Evolutionary conservation across 2,797 vertebrate genomes (phyloP).

Genomic region (Darevskia mixta): DNA sequence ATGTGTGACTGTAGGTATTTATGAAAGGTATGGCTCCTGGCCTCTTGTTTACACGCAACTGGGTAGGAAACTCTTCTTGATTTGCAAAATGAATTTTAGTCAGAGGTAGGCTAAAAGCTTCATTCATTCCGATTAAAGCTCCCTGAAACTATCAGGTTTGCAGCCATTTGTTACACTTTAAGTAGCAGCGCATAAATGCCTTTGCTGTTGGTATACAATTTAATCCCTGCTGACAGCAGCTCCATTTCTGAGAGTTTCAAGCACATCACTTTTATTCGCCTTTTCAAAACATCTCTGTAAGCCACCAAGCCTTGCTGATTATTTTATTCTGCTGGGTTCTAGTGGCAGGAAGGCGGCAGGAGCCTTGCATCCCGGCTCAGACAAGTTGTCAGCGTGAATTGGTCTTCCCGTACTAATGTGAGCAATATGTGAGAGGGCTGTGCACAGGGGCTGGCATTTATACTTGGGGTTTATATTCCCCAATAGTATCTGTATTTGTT

Average conservation of each 20-base stretch:
- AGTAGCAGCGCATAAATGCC: slow-evolving; percentile 70
- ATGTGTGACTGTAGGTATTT: not conserved
- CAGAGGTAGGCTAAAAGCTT: slow-evolving; percentile 72
- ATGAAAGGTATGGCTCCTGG: slow-evolving; percentile 16
- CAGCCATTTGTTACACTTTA: slow-evolving; percentile 72
- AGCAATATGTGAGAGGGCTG: not conserved
- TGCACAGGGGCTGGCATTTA: not conserved
- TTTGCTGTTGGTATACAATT: slow-evolving; percentile 64
- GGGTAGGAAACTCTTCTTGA: slow-evolving; percentile 56
- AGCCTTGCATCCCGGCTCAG: not conserved
- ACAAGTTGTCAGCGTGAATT: not conserved
- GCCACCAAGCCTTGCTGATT: slow-evolving; percentile 16
- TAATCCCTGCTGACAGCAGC: slow-evolving; percentile 72
- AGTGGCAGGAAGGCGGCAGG: slow-evolving; percentile 3
- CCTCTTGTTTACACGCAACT: slow-evolving; percentile 26
- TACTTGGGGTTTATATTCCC: not conserved
- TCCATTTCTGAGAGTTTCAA: slow-evolving; percentile 67
- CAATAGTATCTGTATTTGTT: not conserved
- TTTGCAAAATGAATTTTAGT: slow-evolving; percentile 72
- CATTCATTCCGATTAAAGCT: slow-evolving; percentile 71
- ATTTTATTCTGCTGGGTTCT: slow-evolving; percentile 10
- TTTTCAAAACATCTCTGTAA: slow-evolving; percentile 14
- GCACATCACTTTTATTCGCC: slow-evolving; percentile 53
- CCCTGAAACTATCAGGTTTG: slow-evolving; percentile 68
- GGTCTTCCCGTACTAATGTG: not conserved